Evolutionary conservation across 1,140 invertebrate species (phyloP), one percentile per base, ranked within the genome.

Genomic region (Aricia agestis): DNA sequence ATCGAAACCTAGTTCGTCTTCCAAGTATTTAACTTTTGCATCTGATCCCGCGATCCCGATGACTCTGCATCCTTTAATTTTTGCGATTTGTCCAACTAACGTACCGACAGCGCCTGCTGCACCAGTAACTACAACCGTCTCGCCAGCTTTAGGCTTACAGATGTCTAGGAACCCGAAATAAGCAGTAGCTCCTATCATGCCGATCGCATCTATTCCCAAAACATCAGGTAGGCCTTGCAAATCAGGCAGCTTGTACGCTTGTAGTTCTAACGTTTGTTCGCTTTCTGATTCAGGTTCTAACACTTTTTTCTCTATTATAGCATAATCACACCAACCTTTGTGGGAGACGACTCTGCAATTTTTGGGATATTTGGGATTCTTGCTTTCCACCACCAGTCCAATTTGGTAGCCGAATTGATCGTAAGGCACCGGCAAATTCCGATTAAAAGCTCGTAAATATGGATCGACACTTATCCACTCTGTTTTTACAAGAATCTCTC

Each of bases 51-150:
- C 93, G 78, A 95, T 94, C 0, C 95, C 96, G 74, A 97, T 94
- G 0, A 96, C 95, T 75, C 83, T 93, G 66, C 95, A 94, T 10
- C 93, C 93, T 81, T 94, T 93, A 31, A 95, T 93, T 83, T 95
- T 96, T 2, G 93, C 95, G 36, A 97, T 95, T 87, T 97, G 95
- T 6, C 95, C 95, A 0, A 96, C 95, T 10, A 94, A 78, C 58
- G 92, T 94, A 1, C 95, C 95, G 9, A 96, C 95, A 32, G 95
- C 95, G 31, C 95, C 94, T 10, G 93, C 94, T 3, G 95, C 94
- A 13, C 93, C 93, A 19, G 92, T 93, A 2, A 97, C 93, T 0
- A 96, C 94, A 0, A 96, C 92, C 0, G 93, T 94, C 78, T 96
- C 95, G 13, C 95, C 95, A 19, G 85, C 70, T 86, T 95, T 94